Base-by-base conservation (phyloP, 2,888 invertebrate genomes). In the Iphiclides podalirius region DNA sequence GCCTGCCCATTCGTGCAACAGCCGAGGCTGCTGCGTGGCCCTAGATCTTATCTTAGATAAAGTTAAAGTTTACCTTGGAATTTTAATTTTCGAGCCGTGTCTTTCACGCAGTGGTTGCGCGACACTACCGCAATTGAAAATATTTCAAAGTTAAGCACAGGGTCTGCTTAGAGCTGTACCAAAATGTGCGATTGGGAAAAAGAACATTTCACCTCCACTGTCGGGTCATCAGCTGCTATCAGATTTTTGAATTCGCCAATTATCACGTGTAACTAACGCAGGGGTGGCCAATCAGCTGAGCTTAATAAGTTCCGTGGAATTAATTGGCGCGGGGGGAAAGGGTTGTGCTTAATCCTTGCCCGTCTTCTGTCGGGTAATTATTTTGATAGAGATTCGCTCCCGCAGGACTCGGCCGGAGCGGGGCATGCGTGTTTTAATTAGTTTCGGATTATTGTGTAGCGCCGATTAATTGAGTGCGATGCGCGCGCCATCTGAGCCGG, bases 391-490 rank as follows among this genome's bases (percentile, higher is more conserved):
- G 72, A 44, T 47, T 13, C 15, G 34, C 55, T 58, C 71, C 71
- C 70, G 53, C 45, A 64, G 71, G 70, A 67, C 52, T n/a, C 35
- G 2, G 52, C 57, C 57, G 55, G 57, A 54, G 52, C 57, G 62
- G 53, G 54, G 59, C 64, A 62, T 59, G 61, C 76, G 63, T 75
- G 76, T 74, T 80, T 80, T 79, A 82, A 82, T 81, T 79, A 82
- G 75, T 72, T 72, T 70, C 72, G 71, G 78, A 78, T 81, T 80
- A 78, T 67, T 55, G 55, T 55, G 58, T 43, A 51, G 58, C 11
- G 11, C 57, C 62, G 72, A 77, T 77, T 75, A 79, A 79, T 77
- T 72, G 68, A 66, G 61, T 58, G 62, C 57, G 57, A 56, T 61
- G 50, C 56, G 15, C 56, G 15, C 20, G 49, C 37, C 57, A 51